Base-by-base conservation (phyloP, 2,113 vertebrate species). In the Dunckerocampus dactyliophorus region DNA sequence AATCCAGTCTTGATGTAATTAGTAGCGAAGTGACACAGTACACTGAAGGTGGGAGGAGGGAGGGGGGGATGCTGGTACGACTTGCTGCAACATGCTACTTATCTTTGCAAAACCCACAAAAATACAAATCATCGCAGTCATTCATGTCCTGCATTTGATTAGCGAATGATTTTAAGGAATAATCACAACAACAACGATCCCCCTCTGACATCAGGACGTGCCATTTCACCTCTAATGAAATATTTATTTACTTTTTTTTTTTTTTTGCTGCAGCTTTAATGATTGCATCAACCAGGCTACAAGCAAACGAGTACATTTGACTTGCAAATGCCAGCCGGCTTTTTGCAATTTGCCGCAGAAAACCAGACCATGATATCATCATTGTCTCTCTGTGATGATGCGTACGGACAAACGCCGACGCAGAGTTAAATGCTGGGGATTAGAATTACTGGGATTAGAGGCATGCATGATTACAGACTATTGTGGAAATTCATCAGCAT, bases 301-400 rank as follows among this genome's bases (percentile, higher is more conserved):
- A 86, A 79, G 82, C 84, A 84, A 85, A 42, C 70, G 68, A 65
- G 70, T 43, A 72, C 52, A 92, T 91, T 91, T 91, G 85, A 91
- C 91, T 89, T 91, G 91, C 92, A 93, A 93, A 92, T 90, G 63
- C 67, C 67, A 70, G 76, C 77, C 87, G 85, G 89, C 51, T 53
- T 59, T 89, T 92, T 88, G 85, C 84, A 89, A 90, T 91, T 86
- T 47, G 83, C 88, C 82, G 87, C 84, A 65, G 74, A 88, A 91
- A 92, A 92, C 83, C 88, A 91, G 88, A 84, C 89, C 81, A 90
- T 88, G 89, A 86, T 86, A 86, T 89, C 93, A 92, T 93, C 89
- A 91, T 88, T 80, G 89, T 92, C 91, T 93, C 87, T 80, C 88
- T 90, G 87, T 87, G 91, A 92, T 88, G 89, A 92, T 92, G 81